A percentile compares a stretch with the other conserved stretches of the same genome.
phyloP scores from a whole-genome alignment of 2,797 vertebrate genomes.

The Cryptoblepharus egeriae region DNA sequence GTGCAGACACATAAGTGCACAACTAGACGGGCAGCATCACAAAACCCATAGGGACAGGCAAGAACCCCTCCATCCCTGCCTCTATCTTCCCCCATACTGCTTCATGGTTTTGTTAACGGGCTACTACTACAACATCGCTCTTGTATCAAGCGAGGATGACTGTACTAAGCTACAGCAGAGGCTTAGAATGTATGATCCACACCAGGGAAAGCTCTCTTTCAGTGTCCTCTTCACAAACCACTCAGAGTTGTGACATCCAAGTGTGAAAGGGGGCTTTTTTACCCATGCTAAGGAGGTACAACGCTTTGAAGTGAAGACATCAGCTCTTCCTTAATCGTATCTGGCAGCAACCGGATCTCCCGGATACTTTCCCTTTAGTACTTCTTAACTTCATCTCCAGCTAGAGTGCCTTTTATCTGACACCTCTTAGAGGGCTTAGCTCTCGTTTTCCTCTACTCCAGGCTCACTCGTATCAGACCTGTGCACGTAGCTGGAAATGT shows the following conservation, averaged over 20 bases:
- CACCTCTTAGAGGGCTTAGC: neutral
- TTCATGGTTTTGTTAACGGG: no score
- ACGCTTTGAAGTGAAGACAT: constrained; percentile 12
- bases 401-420: neutral
- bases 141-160: no score
- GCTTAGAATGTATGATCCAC: neutral
- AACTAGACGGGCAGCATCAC: no score
- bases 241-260: neutral
- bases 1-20: no score
- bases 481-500: neutral
- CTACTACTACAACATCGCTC: no score
- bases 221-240: neutral
- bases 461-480: neutral
- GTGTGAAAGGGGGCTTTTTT: neutral
- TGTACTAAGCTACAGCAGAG: neutral
- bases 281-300: neutral
- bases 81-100: no score
- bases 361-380: neutral
- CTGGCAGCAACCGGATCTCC: neutral
- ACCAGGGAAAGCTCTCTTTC: no score
- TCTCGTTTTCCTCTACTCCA: neutral
- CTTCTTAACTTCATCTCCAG: neutral
- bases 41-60: no score
- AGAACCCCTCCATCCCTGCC: no score
- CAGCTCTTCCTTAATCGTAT: neutral